These are phyloP conservation scores for Macropis europaea DNA, from an alignment of 2,888 invertebrate species.

Conservation along the genomic window DNA sequence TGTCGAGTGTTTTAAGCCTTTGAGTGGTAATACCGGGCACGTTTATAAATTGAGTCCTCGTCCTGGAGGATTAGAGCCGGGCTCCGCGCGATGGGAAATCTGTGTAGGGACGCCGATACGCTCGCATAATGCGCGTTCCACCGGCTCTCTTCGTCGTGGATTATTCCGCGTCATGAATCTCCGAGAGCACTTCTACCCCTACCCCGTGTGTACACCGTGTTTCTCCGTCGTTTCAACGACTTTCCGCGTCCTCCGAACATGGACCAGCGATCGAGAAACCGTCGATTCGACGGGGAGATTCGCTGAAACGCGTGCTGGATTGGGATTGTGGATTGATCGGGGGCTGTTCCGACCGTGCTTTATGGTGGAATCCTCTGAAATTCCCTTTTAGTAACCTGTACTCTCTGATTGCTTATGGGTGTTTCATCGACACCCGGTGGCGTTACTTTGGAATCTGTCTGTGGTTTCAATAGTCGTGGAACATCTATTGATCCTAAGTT, in stretches of 20 bases:
- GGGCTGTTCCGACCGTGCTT: too few species aligned
- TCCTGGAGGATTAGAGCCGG: slow-evolving; percentile 69
- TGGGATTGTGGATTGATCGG: too few species aligned
- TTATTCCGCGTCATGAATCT: slow-evolving; percentile 71
- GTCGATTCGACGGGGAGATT: slow-evolving; percentile 22
- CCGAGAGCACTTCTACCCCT: slow-evolving; percentile 45
- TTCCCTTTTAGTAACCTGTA: too few species aligned
- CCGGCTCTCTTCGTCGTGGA: slow-evolving; percentile 61
- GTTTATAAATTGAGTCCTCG: slow-evolving; percentile 76
- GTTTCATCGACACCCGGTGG: too few species aligned
- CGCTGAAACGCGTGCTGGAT: too few species aligned
- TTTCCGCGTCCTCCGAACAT: slow-evolving; percentile 15
- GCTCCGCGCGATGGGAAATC: slow-evolving; percentile 67
- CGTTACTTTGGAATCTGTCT: too few species aligned
- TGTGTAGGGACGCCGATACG: slow-evolving; percentile 58
- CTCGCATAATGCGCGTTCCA: slow-evolving; percentile 58
- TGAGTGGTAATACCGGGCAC: slow-evolving; percentile 69
- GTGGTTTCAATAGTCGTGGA: too few species aligned
- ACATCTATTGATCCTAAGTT: too few species aligned
- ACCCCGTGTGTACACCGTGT: neutral
- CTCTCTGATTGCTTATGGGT: too few species aligned
- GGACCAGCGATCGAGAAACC: slow-evolving; percentile 1
- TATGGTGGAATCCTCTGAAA: too few species aligned
- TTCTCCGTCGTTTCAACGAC: slow-evolving; percentile 40
- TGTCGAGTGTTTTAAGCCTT: slow-evolving; percentile 73